Evolutionary conservation across 2,888 invertebrate genomes (phyloP), one percentile per base, ranked within the genome.

Genomic region (Sesia apiformis): DNA sequence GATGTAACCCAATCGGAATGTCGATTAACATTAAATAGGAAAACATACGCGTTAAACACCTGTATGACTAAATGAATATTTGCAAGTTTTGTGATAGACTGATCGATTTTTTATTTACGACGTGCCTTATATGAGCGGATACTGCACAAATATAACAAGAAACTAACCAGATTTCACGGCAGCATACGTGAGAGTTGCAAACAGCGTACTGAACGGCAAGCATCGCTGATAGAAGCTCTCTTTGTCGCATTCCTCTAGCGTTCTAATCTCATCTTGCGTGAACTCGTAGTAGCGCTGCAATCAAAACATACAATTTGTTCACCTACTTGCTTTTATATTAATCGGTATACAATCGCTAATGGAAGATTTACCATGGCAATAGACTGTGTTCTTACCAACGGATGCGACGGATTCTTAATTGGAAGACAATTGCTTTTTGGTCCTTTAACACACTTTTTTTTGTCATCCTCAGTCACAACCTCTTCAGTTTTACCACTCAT

Each of bases 211-310:
- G 50, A 94, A 68, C 0, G 96, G 96, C 46, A 96, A 60, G 62
- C 94, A 94, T 61, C 96, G 90, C 64, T 92, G 91, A 70, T 93
- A 94, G 75, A 96, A 96, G 63, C 95, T 94, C 69, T 96, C 96
- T 53, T 83, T 81, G 75, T 95, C 95, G 72, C 96, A 96, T 76
- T 96, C 94, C 66, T 91, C 90, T 53, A 96, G 78, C 6, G 93
- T 93, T 65, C 91, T 86, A 53, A 94, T 74, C 76, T 96, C 96
- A 39, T 96, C 95, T 3, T 90, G 78, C 3, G 92, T 91, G 70
- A 95, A 94, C 74, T 93, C 91, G 69, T 93, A 93, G 70, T 86
- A 88, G 8, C 88, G 83, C 88, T 88, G 67, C 50, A 81, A 81
- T 51, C 23, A 38, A 52, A 23, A 23, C 23, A 23, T 23, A 23